phyloP scores from a whole-genome alignment of 2,888 invertebrate genomes.

The Sinotaia quadrata region DNA sequence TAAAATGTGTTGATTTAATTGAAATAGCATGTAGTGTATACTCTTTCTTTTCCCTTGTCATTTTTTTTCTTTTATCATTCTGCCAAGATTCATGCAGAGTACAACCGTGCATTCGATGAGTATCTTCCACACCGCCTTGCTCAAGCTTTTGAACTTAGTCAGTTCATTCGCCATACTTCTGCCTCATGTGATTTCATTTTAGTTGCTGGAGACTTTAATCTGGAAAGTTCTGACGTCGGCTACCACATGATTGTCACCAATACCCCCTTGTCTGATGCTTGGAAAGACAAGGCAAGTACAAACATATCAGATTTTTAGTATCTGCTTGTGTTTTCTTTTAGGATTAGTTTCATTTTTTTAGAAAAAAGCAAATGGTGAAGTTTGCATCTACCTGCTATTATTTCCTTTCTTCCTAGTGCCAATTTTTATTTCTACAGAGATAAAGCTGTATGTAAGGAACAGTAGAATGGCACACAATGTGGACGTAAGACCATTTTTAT shows the following conservation, averaged over 20 bases:
- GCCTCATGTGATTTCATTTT: constrained; percentile 83
- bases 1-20: background rate
- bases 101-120: constrained; percentile 83
- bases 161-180: constrained; percentile 87
- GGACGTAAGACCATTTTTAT: no score
- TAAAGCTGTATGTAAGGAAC: no score
- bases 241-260: constrained; percentile 74
- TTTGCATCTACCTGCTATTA: no score
- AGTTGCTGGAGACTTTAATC: constrained; percentile 94
- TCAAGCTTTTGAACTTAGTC: constrained; percentile 95
- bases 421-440: no score
- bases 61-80: no score
- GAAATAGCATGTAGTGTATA: background rate
- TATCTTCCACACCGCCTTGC: constrained; percentile 93
- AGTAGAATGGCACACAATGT: no score
- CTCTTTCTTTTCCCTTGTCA: no score
- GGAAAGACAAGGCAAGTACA: constrained; percentile 65
- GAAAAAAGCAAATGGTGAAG: no score
- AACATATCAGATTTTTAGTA: no score
- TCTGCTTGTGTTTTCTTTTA: no score
- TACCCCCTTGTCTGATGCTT: constrained; percentile 64
- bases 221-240: constrained; percentile 84
- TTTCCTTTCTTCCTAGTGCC: no score
- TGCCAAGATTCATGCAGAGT: constrained; percentile 92
- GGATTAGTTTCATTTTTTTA: no score